Base-by-base conservation (phyloP, 2,113 vertebrate genomes). In the Herpetotheres cachinnans region DNA sequence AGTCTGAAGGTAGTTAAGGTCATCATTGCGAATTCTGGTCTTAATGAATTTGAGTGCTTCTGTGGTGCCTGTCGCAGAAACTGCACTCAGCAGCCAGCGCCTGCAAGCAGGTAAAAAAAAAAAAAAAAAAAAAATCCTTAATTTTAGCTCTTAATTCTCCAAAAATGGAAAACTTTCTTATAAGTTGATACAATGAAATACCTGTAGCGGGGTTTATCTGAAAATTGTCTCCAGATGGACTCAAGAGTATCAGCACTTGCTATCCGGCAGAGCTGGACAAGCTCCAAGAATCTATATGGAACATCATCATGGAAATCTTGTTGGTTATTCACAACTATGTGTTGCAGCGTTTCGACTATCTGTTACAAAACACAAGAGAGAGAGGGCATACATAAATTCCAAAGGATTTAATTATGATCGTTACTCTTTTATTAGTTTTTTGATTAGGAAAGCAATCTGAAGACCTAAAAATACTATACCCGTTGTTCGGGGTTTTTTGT, bases 11-110 rank as follows among this genome's bases (percentile, higher is more conserved):
- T 63, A 29, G 58, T 71, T 91, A 4, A 99, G 9, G 55, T 98
- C 98, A 40, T 90, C 94, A 22, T 50, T 95, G 49, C 97, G 92
- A 74, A 99, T 97, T 95, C 98, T 97, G 20, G 50, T 93, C 82
- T 98, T 97, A 18, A 99, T 54, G 95, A 99, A 98, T 58, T 97
- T 98, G 27, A 99, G 80, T 6, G 98, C 70, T 72, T 98, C 98
- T 32, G 86, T 17, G 22, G 98, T 98, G 24, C 95, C 98, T 20
- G 98, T 65, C 2, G 97, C 97, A 73, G 97, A 96, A 73, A 98
- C 40, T 30, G 95, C 95, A 82, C 98, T 98, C 96, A 98, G 90
- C 67, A 99, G 97, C 98, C 98, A 98, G 2, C 96, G 94, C 93
- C 99, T 99, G 86, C 50, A 95, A 80, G 29, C 2, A 49, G 32